Evolutionary conservation across 1,140 invertebrate genomes (phyloP), one percentile per base, ranked within the genome.

Genomic region (Phortica variegata): DNA sequence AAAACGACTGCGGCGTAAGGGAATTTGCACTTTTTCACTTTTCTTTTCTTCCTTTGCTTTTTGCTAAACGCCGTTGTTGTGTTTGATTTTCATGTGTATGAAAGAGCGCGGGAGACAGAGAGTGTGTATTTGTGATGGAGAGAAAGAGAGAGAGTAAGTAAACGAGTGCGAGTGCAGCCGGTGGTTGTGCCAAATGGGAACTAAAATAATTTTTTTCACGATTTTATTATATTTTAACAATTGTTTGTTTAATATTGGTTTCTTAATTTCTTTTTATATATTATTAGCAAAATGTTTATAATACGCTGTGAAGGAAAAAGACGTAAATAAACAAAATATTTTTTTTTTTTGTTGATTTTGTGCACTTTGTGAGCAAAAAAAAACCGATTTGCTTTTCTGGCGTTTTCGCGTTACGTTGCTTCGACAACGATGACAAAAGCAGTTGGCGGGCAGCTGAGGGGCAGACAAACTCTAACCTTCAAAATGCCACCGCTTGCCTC

Each of bases 1-100:
- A 15, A 58, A 65, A 65, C 60, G 68, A 63, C 63, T 66, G 63
- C 44, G 68, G 63, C 52, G 60, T 50, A 66, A 52, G 59, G 61
- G 59, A 58, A 56, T 56, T 57, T 38, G 52, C 10, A 6, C 23
- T 5, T 26, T 26, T 5, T 26, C 23, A 6, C 23, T 26, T 10
- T 26, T 26, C 10, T 26, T 26, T 26, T 5, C 23, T 26, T 26
- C 5, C 10, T 26, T 26, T 26, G n/a, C n/a, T n/a, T n/a, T n/a
- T n/a, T n/a, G n/a, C n/a, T n/a, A n/a, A n/a, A n/a, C n/a, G n/a
- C n/a, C 23, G 5, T 26, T 26, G 10, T 26, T 44, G 49, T 54
- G 37, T 53, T 37, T 34, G 21, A 26, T 26, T 26, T 26, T 5
- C 23, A n/a, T n/a, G n/a, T n/a, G n/a, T n/a, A n/a, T n/a, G n/a